These are phyloP conservation scores for Petaurus breviceps DNA, from an alignment of 2,113 vertebrate genomes.

Conservation along the genomic window DNA sequence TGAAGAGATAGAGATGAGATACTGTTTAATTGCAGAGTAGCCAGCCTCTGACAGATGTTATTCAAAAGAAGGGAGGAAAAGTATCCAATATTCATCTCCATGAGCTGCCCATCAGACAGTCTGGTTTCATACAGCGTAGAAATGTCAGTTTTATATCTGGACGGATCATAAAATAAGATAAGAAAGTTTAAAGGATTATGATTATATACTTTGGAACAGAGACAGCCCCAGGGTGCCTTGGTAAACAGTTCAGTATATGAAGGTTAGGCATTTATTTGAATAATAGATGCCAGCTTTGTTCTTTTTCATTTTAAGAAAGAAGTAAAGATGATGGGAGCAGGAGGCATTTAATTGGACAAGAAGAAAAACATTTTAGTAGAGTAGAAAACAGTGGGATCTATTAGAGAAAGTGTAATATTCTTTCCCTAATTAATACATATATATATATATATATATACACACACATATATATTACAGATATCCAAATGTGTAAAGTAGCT, in stretches of 20 bases:
- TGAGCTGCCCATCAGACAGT: background rate
- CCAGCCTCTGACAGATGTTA: background rate
- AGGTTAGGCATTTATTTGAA: background rate
- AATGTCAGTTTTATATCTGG: background rate
- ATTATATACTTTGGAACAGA: background rate
- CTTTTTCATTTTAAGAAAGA: background rate
- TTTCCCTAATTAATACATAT: background rate
- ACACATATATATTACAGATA: background rate
- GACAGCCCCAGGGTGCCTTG: background rate
- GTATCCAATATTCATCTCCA: background rate
- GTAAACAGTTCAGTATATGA: background rate
- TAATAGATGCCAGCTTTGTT: background rate
- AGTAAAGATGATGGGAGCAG: background rate
- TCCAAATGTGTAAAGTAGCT: background rate
- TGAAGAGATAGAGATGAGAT: background rate
- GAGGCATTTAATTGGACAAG: background rate
- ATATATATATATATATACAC: too few relatives aligned
- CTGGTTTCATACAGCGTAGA: background rate
- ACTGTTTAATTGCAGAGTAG: background rate
- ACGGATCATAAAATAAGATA: background rate
- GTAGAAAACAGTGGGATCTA: background rate
- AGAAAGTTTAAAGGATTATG: background rate
- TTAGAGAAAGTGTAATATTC: background rate
- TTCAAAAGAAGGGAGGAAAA: background rate
- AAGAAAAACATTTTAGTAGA: background rate